phyloP scores from a whole-genome alignment of 1,140 invertebrate species.

The Nephotettix cincticeps region DNA sequence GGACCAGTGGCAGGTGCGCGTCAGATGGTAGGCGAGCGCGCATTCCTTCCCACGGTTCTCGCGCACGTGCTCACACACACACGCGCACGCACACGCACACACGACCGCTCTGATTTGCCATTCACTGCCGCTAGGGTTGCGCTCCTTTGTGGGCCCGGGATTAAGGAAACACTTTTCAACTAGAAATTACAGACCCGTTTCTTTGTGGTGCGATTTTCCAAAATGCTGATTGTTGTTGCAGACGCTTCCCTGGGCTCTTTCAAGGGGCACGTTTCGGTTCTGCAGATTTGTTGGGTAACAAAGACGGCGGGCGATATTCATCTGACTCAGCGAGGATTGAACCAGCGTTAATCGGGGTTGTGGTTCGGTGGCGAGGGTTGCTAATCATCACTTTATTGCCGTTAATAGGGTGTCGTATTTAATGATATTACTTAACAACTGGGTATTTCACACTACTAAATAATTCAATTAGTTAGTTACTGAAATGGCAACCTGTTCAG shows the following conservation, averaged over 20 bases:
- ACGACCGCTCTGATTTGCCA: constrained; percentile 8
- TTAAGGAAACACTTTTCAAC: constrained; percentile 23
- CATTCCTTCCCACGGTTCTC: constrained; percentile 17
- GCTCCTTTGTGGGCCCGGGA: neutral
- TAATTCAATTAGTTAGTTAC: too few species aligned
- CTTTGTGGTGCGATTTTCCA: constrained; percentile 1
- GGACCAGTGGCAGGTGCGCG: constrained; percentile 1
- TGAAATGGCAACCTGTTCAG: too few species aligned
- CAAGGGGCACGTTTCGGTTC: constrained; percentile 9
- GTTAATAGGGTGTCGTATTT: too few species aligned
- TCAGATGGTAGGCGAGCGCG: constrained; percentile 10
- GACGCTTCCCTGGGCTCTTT: neutral
- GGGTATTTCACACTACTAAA: too few species aligned
- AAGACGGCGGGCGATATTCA: neutral
- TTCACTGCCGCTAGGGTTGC: too few species aligned
- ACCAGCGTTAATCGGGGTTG: too few species aligned
- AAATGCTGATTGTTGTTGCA: constrained; percentile 13
- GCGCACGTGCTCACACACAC: constrained; percentile 17
- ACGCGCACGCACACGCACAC: neutral
- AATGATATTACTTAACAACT: too few species aligned
- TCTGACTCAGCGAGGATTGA: too few species aligned
- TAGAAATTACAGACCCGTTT: constrained; percentile 19
- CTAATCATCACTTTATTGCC: too few species aligned
- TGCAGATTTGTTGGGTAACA: neutral
- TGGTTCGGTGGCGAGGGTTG: too few species aligned